These are phyloP conservation scores for Rhadinocentrus ornatus DNA, from an alignment of 2,797 vertebrate genomes.

Conservation along the genomic window DNA sequence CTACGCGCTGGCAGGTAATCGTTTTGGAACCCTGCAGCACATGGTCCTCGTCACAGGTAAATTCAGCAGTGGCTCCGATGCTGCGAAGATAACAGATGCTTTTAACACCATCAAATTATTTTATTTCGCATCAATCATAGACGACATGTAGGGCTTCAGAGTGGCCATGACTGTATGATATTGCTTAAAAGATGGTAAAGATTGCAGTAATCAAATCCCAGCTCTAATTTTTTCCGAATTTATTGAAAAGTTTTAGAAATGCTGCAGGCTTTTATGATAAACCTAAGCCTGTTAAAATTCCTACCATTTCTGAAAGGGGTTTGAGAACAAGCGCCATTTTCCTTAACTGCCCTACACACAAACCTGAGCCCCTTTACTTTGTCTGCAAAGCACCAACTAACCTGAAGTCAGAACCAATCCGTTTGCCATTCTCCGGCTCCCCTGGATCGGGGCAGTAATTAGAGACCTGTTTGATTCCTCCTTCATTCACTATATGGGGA, in stretches of 20 bases:
- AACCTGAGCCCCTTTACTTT: constrained; percentile 10
- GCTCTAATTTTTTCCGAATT: neutral
- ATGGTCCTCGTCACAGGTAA: constrained; percentile 96
- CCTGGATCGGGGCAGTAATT: constrained; percentile 97
- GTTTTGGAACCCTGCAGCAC: constrained; percentile 98
- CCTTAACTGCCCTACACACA: neutral
- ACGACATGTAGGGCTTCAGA: constrained; percentile 1
- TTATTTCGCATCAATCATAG: constrained; percentile 36
- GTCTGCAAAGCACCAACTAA: constrained; percentile 65
- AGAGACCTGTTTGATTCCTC: constrained; percentile 91
- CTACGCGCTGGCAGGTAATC: constrained; percentile 96
- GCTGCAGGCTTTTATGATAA: neutral
- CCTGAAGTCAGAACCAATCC: constrained; percentile 92
- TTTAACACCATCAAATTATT: constrained; percentile 49
- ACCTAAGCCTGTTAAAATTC: neutral
- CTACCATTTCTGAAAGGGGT: neutral
- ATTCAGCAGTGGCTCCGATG: constrained; percentile 92
- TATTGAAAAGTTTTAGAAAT: neutral
- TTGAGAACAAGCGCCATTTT: neutral
- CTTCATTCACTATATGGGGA: constrained; percentile 90
- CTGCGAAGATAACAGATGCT: constrained; percentile 79
- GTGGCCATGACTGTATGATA: neutral
- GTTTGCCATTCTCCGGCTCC: constrained; percentile 92
- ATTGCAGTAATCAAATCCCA: neutral
- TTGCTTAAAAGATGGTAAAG: constrained; percentile 3